Percentiles rank a stretch among this genome's conserved stretches.
Conservation (phyloP, 2,113 vertebrate genomes). For the Pelecanus crispus region DNA sequence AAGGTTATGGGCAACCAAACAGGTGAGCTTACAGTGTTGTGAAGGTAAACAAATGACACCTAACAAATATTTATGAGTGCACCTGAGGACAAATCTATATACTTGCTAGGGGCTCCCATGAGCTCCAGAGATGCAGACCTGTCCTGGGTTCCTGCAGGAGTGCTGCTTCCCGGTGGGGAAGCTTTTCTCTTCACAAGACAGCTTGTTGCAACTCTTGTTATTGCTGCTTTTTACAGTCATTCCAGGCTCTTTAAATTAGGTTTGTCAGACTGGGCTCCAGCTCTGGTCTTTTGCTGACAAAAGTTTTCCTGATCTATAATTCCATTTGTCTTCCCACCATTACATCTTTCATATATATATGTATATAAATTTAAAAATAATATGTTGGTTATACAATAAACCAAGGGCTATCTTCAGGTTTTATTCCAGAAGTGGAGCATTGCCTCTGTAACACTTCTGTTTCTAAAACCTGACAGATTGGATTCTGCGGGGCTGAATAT, state of each 20-base stretch:
- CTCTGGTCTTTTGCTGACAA: not conserved
- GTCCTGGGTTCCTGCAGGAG: not conserved
- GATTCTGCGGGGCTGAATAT: not conserved
- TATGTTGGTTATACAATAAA: not conserved
- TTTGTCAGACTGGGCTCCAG: not conserved
- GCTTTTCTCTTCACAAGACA: not conserved
- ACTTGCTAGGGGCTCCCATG: not conserved
- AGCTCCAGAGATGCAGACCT: not conserved
- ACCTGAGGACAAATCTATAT: not conserved
- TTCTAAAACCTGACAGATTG: not conserved
- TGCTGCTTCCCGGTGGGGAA: rapidly evolving
- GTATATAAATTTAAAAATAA: not conserved
- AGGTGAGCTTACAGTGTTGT: not conserved
- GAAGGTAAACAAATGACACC: not conserved
- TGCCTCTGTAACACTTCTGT: not conserved
- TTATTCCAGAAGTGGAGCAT: not conserved
- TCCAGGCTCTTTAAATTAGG: not conserved
- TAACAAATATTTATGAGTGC: not conserved
- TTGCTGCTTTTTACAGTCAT: not conserved
- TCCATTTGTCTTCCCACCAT: not conserved
- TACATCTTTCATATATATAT: not conserved
- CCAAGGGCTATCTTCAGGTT: not conserved
- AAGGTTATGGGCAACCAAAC: not conserved
- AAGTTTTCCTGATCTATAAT: not conserved
- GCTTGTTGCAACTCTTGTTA: not conserved